A percentile compares a stretch with the other conserved stretches of the same genome.
Conservation (phyloP, 2,888 invertebrate species). For the Spialia ferax region DNA sequence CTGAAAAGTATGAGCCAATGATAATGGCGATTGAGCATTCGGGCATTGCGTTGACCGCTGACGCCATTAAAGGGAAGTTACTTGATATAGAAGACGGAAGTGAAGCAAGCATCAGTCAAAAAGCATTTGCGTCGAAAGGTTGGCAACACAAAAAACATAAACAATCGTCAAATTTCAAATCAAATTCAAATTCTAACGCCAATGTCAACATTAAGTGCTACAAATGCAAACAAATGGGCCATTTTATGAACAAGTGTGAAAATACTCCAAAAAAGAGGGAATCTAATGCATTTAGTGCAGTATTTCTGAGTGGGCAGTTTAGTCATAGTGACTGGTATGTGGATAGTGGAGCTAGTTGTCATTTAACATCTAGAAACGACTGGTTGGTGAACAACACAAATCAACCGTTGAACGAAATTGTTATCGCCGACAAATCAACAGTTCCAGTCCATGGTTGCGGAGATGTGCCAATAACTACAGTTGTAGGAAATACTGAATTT, state of each 20-base stretch:
- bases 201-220: slow-evolving; percentile 14
- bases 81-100: background rate
- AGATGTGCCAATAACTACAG: slow-evolving; percentile 35
- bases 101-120: no score
- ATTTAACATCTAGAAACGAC: slow-evolving; percentile 22
- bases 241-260: slow-evolving; percentile 29
- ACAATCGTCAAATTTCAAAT: slow-evolving; percentile 1
- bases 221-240: slow-evolving; percentile 26
- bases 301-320: slow-evolving; percentile 38
- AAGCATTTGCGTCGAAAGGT: slow-evolving; percentile 12
- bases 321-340: slow-evolving; percentile 32
- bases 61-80: background rate
- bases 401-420: slow-evolving; percentile 31
- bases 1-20: background rate
- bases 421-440: slow-evolving; percentile 16
- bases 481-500: slow-evolving; percentile 32
- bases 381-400: slow-evolving; percentile 11
- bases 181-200: background rate
- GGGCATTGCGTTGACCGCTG: background rate
- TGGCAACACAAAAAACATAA: slow-evolving; percentile 20
- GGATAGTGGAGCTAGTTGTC: slow-evolving; percentile 31
- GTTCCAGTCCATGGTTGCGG: slow-evolving; percentile 36
- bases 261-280: slow-evolving; percentile 16
- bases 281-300: slow-evolving; percentile 35
- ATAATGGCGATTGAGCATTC: no score